Conservation (phyloP, 1,140 invertebrate species). For the Drosophila malerkotliana region DNA sequence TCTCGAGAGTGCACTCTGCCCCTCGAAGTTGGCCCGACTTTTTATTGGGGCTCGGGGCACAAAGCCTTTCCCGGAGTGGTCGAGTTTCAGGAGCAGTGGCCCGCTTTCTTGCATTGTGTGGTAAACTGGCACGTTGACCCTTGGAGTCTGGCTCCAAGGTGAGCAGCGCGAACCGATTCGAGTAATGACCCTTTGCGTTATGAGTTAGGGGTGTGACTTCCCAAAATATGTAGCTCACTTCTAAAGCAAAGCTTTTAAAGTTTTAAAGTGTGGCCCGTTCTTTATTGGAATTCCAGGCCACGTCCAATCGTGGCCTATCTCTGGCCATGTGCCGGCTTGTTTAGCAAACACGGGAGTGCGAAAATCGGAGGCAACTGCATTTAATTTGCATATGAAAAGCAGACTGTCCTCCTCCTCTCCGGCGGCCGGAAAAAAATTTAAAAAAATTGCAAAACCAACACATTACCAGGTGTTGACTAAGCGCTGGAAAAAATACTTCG, state of each 20-base stretch:
- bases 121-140: conserved; percentile 76
- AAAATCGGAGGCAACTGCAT: conserved; percentile 47
- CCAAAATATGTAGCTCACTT: conserved; percentile 23
- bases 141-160: conserved; percentile 24
- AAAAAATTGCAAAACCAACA: conserved; percentile 49
- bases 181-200: conserved; percentile 65
- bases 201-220: conserved; percentile 37
- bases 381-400: conserved; percentile 72
- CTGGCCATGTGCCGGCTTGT: conserved; percentile 56
- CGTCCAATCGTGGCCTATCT: conserved; percentile 58
- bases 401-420: conserved; percentile 15
- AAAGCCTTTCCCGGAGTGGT: conserved; percentile 1
- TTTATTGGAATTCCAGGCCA: conserved; percentile 17
- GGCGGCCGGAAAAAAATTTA: conserved; percentile 37
- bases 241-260: neutral
- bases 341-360: conserved; percentile 59
- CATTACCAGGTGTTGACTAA: conserved; percentile 82
- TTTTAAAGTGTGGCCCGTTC: conserved; percentile 1
- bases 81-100: conserved; percentile 15
- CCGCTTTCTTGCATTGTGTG: conserved; percentile 57
- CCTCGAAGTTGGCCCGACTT: conserved; percentile 30
- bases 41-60: conserved; percentile 6
- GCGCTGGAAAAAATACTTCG: conserved; percentile 38
- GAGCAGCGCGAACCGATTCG: conserved; percentile 39
- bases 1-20: conserved; percentile 1